Evolutionary conservation across 2,888 invertebrate genomes (phyloP), one percentile per base, ranked within the genome.

Genomic region (Limnephilus rhombicus): DNA sequence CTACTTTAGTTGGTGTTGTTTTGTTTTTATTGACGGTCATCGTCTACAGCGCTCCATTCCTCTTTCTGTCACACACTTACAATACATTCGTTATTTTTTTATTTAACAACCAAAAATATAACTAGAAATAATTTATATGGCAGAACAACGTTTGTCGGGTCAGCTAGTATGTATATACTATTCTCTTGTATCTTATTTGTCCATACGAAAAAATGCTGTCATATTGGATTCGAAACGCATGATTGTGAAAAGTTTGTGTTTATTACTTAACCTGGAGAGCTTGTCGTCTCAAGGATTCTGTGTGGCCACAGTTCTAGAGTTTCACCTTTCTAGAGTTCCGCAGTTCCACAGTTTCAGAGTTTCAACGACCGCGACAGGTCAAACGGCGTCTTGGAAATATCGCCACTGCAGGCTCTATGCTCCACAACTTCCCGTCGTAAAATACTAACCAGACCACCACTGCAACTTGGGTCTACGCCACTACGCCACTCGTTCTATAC

Each of bases 331-430:
- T 49, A 15, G 13, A 68, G 24, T 68, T 9, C 68, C 68, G 24
- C 24, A 68, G 68, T 68, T 68, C 68, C 18, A 68, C 24, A 68
- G 68, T 68, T 68, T 68, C 68, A 68, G 68, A 68, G 68, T 68
- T 68, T 24, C 68, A 68, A 68, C 68, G 9, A 68, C 37, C 37
- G 85, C 41, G 85, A 85, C 85, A 85, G 85, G 85, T 41, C 85
- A 41, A 85, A 85, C 34, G 31, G 85, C 41, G 37, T 45, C 85
- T 41, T 41, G 85, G 29, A 85, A 85, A 85, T 85, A 85, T 82
- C 85, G 85, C 85, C 85, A 85, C 85, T 85, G 85, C 45, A 41
- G 68, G 9, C 68, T 68, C 68, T 68, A 1, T 1, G n/a, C 34
- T 12, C 41, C 85, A 85, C 37, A 34, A 37, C 85, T 34, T 41